phyloP scores from a whole-genome alignment of 2,888 invertebrate genomes.

The Augochlorella aurata region DNA sequence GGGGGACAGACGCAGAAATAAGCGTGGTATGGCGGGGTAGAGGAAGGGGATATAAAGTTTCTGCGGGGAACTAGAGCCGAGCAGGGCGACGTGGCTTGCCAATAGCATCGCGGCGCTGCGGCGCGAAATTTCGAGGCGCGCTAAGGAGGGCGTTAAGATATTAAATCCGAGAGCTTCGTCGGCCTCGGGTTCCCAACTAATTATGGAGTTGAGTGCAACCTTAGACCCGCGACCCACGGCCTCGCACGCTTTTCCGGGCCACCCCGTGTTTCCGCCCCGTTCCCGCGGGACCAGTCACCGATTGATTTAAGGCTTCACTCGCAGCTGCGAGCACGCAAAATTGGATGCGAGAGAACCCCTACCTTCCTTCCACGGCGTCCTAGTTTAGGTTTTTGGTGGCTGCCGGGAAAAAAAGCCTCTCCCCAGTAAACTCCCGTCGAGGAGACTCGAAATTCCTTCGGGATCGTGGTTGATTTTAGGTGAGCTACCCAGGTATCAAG shows the following conservation, averaged over 20 bases:
- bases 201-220: slow-evolving; percentile 77
- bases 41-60: slow-evolving; percentile 60
- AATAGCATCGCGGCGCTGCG: slow-evolving; percentile 64
- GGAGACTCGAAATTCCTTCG: background rate
- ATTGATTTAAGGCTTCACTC: slow-evolving; percentile 79
- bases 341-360: slow-evolving; percentile 70
- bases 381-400: background rate
- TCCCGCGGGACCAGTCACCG: slow-evolving; percentile 62
- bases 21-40: background rate
- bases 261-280: slow-evolving; percentile 14
- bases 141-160: slow-evolving; percentile 77
- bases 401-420: background rate
- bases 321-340: slow-evolving; percentile 75
- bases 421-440: background rate
- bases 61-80: slow-evolving; percentile 57
- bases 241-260: slow-evolving; percentile 29
- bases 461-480: background rate
- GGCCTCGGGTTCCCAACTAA: slow-evolving; percentile 75
- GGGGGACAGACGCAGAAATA: slow-evolving; percentile 5
- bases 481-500: background rate
- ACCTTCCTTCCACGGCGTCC: slow-evolving; percentile 48
- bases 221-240: slow-evolving; percentile 58
- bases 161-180: slow-evolving; percentile 73
- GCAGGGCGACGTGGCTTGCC: slow-evolving; percentile 58
- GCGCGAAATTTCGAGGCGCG: slow-evolving; percentile 71